Conservation (phyloP, 2,113 vertebrate genomes). For the Python bivittatus region DNA sequence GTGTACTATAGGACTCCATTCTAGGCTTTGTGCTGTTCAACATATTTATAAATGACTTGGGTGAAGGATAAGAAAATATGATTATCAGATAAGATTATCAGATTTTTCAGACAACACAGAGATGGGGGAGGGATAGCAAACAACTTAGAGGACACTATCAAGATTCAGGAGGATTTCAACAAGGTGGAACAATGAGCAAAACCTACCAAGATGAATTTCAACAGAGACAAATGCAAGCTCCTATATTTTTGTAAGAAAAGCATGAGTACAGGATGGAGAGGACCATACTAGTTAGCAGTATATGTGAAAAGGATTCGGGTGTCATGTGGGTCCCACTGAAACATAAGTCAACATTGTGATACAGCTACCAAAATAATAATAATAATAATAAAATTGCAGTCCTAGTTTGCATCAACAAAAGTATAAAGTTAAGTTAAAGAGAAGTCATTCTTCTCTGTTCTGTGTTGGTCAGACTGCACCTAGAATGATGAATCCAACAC, state of each 20-base stretch:
- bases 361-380: neutral
- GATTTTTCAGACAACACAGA: too few species aligned
- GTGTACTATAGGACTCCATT: too few species aligned
- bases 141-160: neutral
- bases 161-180: neutral
- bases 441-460: neutral
- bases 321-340: neutral
- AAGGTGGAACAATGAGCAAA: neutral
- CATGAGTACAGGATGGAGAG: neutral
- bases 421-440: neutral
- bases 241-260: neutral
- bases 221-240: neutral
- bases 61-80: too few species aligned
- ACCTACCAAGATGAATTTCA: neutral
- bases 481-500: neutral
- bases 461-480: neutral
- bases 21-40: too few species aligned
- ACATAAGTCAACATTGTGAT: neutral
- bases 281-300: neutral
- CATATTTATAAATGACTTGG: too few species aligned
- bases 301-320: neutral
- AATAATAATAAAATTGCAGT: neutral
- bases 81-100: too few species aligned
- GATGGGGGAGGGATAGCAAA: too few species aligned
- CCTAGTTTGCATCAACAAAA: neutral